Base-by-base conservation (phyloP, 2,797 vertebrate species). In the Aselliscus stoliczkanus region DNA sequence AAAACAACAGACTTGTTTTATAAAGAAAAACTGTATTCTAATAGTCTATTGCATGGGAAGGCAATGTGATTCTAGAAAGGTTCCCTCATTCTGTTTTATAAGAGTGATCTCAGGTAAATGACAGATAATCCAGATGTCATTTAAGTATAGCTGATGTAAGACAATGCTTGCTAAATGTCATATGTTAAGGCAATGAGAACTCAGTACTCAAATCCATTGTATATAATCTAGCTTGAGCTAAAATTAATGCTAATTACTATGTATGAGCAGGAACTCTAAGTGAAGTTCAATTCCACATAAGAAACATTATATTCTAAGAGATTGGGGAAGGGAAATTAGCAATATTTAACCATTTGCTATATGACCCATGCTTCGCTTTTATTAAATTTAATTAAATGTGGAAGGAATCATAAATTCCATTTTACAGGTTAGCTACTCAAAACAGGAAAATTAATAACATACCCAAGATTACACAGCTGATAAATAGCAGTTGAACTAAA, bases 61-160 rank as follows among this genome's bases (percentile, higher is more conserved):
- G 13, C 39, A 82, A 72, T 47, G 75, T 64, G 69, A 79, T 79
- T 79, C 82, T 72, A 65, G 25, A 92, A 3, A 88, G 23, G 20
- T 7, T 89, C 25, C 60, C 11, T 52, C 31, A 62, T 82, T 88
- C n/a, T 83, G 23, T 72, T 80, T 95, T 60, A 27, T 70, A 75
- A 60, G 62, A 64, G n/a, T 50, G 4, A 77, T 73, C 50, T 85
- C 88, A 76, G 50, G 58, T 89, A 52, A 80, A 88, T 67, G 67
- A 62, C 60, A 93, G 67, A 86, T 67, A 64, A 42, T 20, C 13
- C 23, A 62, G 44, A 69, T 73, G 81, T 89, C 90, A 90, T 52
- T 76, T 94, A 76, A 91, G 82, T 89, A 93, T 17, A 95, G 34
- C 64, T 95, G 79, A 94, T 54, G 83, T 70, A 85, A 94, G 44